Evolutionary conservation across 2,113 vertebrate species (phyloP), one percentile per base, ranked within the genome.

Genomic region (Pleuronectes platessa): DNA sequence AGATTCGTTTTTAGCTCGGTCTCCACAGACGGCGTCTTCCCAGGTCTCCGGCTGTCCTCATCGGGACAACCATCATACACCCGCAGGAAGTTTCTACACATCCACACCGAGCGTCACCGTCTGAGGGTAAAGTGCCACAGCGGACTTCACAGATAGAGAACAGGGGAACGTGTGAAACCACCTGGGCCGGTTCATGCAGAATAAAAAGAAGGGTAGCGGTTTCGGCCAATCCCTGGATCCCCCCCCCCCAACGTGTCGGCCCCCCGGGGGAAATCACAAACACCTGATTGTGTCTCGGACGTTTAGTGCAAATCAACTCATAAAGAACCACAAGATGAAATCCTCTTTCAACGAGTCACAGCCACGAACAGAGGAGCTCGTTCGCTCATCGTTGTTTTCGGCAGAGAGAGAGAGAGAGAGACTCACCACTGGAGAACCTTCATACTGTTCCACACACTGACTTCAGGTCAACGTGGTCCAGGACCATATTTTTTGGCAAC

Each of bases 231-330:
- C 78, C 83, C 82, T 91, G 86, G 61, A 45, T 80, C 51, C 69
- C 24, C 24, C 24, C 24, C 24, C 24, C 76, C 71, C 79, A 59
- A 17, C 31, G 31, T 7, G 70, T 89, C 84, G 86, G 91, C 86
- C 77, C 31, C 26, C 26, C 26, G 26, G 26, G 31, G 40, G 79
- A 83, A 83, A 85, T 86, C 87, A 88, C 90, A 86, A 87, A 81
- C 87, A 85, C 87, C 88, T 90, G 92, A 92, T 94, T 93, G 88
- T 80, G 89, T 87, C 84, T 90, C 78, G 86, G 85, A 92, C 85
- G 61, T 90, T 88, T 93, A 93, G 93, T 94, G 93, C 93, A 94
- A 94, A 90, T 45, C 1, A 90, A 91, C 86, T 75, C 71, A n/a
- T 37, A 80, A 87, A 80, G 72, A 78, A 74, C 75, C 70, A 63